Evolutionary conservation across 2,797 vertebrate genomes (phyloP), one percentile per base, ranked within the genome.

Genomic region (Sciurus carolinensis): DNA sequence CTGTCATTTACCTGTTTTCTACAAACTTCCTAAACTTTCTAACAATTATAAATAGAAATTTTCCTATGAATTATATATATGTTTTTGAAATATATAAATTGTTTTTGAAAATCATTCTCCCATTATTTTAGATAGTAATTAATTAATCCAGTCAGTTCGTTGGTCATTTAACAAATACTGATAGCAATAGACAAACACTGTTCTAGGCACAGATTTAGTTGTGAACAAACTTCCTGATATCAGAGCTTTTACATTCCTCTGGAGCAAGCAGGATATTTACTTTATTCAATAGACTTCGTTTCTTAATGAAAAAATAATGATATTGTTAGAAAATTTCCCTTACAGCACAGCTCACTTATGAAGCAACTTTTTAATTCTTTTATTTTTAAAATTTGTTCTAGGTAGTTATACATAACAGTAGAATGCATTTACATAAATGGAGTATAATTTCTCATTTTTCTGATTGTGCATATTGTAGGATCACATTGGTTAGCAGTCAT

Each of bases 211-310:
- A 50, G 39, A 75, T 54, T 39, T 24, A 17, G 3, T 64, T 90
- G 18, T 69, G 39, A 81, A 15, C 64, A 80, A 75, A 59, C 44
- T 71, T 59, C 5, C 57, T 3, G 12, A 0, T 71, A 52, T 36
- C 26, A n/a, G 24, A 76, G 36, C 1, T 10, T 18, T 44, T 36
- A 20, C 4, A 59, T 42, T 66, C 24, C 54, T 92, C 30, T 26
- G 36, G 66, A 84, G 15, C 39, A 52, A 66, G 42, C 24, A n/a
- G 8, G 6, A 22, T 50, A 42, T 75, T 24, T 62, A 13, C 44
- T 50, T 94, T 62, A 47, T 57, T 95, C 91, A 87, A 36, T 69
- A 36, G 39, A 82, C 3, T 69, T 83, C 30, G 12, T 72, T 93
- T 95, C 2, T 84, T n/a, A 85, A 67, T 50, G 33, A 39, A 39